Conservation (phyloP, 2,888 invertebrate genomes). For the Julus scanicus region DNA sequence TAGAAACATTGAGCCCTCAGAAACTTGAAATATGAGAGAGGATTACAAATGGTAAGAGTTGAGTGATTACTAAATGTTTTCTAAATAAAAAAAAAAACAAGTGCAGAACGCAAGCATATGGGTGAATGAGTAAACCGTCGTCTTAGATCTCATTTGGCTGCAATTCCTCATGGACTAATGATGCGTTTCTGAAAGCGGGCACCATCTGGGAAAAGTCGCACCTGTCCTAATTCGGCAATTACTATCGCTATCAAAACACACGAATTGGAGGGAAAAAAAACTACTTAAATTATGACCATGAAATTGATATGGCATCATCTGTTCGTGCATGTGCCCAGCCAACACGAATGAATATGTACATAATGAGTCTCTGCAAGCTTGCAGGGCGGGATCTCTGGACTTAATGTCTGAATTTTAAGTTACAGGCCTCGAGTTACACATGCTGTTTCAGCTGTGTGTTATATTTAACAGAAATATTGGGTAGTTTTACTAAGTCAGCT, state of each 20-base stretch:
- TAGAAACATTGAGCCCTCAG: neutral
- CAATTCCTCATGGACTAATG: conserved; percentile 11
- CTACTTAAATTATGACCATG: conserved; percentile 9
- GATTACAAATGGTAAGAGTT: conserved; percentile 42
- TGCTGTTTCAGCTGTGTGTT: neutral
- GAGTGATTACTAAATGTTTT: conserved; percentile 38
- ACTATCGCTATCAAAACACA: neutral
- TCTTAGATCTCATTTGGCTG: conserved; percentile 23
- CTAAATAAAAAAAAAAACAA: neutral
- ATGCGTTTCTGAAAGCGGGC: conserved; percentile 15
- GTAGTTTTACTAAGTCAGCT: neutral
- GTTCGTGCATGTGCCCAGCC: neutral
- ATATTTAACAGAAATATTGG: neutral
- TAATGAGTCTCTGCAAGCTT: neutral
- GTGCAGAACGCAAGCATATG: neutral
- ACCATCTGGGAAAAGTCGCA: conserved; percentile 35
- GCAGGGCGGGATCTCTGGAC: neutral
- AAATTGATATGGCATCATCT: neutral
- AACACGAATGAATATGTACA: neutral
- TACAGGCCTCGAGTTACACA: neutral
- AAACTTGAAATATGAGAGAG: conserved; percentile 8
- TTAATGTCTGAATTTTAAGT: neutral
- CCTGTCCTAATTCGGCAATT: conserved; percentile 42
- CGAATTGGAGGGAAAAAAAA: neutral
- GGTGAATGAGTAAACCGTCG: conserved; percentile 23